A percentile compares a stretch with the other conserved stretches of the same genome.
Evolutionary conservation across 2,797 vertebrate species (phyloP).

Genomic region (Aphelocoma californica): DNA sequence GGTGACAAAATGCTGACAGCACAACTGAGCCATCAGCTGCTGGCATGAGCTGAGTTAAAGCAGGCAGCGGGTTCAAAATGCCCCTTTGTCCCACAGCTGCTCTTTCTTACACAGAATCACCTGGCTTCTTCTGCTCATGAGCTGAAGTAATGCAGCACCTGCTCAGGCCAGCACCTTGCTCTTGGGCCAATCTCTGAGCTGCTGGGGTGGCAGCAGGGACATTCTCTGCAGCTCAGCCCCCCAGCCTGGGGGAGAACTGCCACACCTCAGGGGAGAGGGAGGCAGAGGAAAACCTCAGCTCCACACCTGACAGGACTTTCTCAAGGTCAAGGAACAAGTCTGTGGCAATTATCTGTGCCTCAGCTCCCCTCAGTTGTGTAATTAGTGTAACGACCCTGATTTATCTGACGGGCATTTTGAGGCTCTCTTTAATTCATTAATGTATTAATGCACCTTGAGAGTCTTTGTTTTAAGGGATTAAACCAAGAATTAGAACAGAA

Average conservation of each 20-base stretch:
- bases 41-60: neutral
- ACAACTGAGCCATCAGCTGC: neutral
- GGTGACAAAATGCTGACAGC: neutral
- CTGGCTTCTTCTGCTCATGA: neutral
- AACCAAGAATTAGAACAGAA: neutral
- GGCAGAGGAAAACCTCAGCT: neutral
- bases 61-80: fast-evolving
- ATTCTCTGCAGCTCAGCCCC: too few species aligned
- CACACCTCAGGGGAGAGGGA: neutral
- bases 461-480: neutral
- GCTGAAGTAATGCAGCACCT: neutral
- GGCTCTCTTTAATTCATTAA: neutral
- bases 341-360: neutral
- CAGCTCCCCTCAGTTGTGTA: neutral
- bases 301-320: neutral
- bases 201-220: fast-evolving
- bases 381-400: neutral
- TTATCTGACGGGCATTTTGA: neutral
- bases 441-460: neutral
- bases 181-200: neutral
- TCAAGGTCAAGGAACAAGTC: neutral
- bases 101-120: neutral
- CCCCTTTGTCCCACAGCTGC: neutral
- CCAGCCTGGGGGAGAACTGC: too few species aligned
- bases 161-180: neutral